phyloP scores from a whole-genome alignment of 1,140 invertebrate species.

The Drosophila pruinosa region DNA sequence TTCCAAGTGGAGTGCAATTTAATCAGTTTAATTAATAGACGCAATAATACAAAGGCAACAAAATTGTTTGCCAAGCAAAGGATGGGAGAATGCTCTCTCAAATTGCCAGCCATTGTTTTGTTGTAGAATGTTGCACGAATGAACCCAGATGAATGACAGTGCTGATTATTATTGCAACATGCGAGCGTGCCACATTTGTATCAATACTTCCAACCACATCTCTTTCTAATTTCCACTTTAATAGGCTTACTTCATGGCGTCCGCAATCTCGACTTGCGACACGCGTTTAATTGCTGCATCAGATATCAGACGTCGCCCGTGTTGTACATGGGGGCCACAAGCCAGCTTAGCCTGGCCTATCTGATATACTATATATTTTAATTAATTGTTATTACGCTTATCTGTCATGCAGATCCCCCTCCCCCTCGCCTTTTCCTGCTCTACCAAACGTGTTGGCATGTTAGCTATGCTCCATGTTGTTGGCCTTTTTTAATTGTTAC shows the following conservation, averaged over 20 bases:
- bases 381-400: constrained; percentile 73
- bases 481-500: constrained; percentile 63
- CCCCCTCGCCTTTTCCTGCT: neutral
- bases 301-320: constrained; percentile 24
- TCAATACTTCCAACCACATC: neutral
- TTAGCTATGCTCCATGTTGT: constrained; percentile 17
- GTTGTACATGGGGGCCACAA: neutral
- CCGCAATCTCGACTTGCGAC: constrained; percentile 26
- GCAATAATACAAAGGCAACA: constrained; percentile 17
- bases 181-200: neutral
- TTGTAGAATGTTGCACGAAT: constrained; percentile 23
- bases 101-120: constrained; percentile 52
- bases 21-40: constrained; percentile 75
- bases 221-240: constrained; percentile 4
- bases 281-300: constrained; percentile 34
- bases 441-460: neutral
- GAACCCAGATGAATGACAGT: constrained; percentile 28
- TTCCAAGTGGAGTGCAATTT: constrained; percentile 50
- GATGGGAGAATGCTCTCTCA: neutral
- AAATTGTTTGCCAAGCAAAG: constrained; percentile 1
- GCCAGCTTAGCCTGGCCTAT: constrained; percentile 7
- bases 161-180: constrained; percentile 48
- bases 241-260: constrained; percentile 49
- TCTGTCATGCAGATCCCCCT: constrained; percentile 58
- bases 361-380: constrained; percentile 70